A percentile compares a stretch with the other conserved stretches of the same genome.
These are phyloP conservation scores for Eubucco bourcierii DNA, from an alignment of 2,113 vertebrate species.

Conservation along the genomic window DNA sequence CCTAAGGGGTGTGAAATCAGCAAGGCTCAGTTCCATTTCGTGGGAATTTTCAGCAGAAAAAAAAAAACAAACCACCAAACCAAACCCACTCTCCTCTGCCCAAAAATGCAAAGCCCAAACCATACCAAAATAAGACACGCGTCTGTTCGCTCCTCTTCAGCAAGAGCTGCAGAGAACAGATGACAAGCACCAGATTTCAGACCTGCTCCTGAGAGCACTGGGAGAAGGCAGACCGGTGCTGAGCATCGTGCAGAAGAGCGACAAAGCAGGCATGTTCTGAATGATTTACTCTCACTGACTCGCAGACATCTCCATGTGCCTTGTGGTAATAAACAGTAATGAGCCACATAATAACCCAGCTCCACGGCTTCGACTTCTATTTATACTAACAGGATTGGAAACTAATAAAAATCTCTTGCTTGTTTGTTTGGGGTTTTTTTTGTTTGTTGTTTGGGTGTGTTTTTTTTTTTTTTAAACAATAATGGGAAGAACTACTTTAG, in stretches of 20 bases:
- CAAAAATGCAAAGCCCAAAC: neutral
- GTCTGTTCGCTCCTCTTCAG: slow-evolving; percentile 21
- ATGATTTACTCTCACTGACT: neutral
- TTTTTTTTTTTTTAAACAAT: neutral
- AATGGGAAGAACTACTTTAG: neutral
- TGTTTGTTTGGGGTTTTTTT: neutral
- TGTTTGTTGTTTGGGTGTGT: no score
- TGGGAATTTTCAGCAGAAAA: neutral
- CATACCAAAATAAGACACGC: slow-evolving; percentile 24
- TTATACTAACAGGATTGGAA: neutral
- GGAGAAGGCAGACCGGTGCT: neutral
- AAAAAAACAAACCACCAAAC: neutral
- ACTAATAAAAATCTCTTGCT: neutral
- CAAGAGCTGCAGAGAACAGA: neutral
- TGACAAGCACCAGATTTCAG: slow-evolving; percentile 29
- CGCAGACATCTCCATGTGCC: neutral
- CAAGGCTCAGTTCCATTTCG: neutral
- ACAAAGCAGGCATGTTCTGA: neutral
- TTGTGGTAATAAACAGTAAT: neutral
- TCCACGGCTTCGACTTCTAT: neutral
- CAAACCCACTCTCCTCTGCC: neutral
- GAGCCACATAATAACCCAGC: neutral
- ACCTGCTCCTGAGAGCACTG: neutral
- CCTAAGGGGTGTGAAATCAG: neutral
- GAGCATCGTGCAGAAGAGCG: neutral